Conservation (phyloP, 1,140 invertebrate species). For the Achroia grisella region DNA sequence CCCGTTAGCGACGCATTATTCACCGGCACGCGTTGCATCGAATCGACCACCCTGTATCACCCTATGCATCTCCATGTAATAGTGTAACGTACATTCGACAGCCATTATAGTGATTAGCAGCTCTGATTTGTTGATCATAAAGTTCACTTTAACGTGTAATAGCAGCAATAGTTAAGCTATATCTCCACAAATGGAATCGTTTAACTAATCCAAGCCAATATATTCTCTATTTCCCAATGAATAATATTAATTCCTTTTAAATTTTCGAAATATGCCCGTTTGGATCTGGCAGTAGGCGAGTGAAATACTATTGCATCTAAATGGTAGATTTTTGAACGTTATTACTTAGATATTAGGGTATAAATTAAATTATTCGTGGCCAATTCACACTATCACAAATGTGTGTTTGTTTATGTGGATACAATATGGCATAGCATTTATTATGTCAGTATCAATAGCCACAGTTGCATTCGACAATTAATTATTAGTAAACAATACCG, state of each 20-base stretch:
- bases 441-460: constrained; percentile 59
- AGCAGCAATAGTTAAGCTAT: constrained; percentile 10
- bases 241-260: constrained; percentile 68
- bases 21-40: constrained; percentile 62
- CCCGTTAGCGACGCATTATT: constrained; percentile 64
- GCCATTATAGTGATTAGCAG: constrained; percentile 13
- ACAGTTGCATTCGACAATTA: constrained; percentile 66
- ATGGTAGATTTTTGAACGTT: constrained; percentile 10
- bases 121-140: too few relatives aligned
- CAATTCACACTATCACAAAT: too few relatives aligned
- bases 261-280: constrained; percentile 41
- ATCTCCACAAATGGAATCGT: constrained; percentile 28
- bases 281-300: constrained; percentile 18
- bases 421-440: constrained; percentile 56
- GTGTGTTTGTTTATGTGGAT: constrained; percentile 42
- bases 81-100: neutral
- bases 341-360: constrained; percentile 11
- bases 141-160: constrained; percentile 9
- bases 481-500: constrained; percentile 67
- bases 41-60: constrained; percentile 53
- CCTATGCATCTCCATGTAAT: constrained; percentile 21
- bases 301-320: constrained; percentile 3
- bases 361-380: neutral
- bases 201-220: constrained; percentile 68
- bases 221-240: constrained; percentile 65